Evolutionary conservation across 2,797 vertebrate species (phyloP).

Genomic region (Podarcis siculus): DNA sequence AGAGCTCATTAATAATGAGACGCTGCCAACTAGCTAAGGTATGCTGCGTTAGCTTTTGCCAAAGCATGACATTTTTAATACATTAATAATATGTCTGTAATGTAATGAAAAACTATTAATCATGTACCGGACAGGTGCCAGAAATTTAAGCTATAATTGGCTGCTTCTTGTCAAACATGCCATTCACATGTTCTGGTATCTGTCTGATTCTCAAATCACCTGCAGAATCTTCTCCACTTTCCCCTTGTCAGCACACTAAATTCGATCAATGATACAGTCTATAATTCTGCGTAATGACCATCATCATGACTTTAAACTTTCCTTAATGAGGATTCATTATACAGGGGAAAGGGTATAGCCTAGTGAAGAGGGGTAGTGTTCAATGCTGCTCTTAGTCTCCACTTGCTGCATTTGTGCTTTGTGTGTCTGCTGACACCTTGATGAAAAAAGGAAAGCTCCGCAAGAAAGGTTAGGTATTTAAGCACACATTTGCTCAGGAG

Average conservation of each 20-base stretch:
- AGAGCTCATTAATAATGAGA: slow-evolving; percentile 86
- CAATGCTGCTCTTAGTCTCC: slow-evolving; percentile 36
- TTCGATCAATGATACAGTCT: slow-evolving; percentile 74
- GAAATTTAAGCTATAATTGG: slow-evolving; percentile 89
- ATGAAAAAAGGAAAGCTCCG: background rate
- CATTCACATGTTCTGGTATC: slow-evolving; percentile 77
- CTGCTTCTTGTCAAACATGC: slow-evolving; percentile 85
- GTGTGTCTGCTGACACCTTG: background rate
- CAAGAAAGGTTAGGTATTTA: slow-evolving; percentile 19
- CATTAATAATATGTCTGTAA: slow-evolving; percentile 88
- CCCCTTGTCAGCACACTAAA: slow-evolving; percentile 73
- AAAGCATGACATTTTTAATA: slow-evolving; percentile 85
- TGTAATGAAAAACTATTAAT: slow-evolving; percentile 88
- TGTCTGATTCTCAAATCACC: slow-evolving; percentile 76
- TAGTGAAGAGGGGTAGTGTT: slow-evolving; percentile 33
- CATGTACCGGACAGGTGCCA: slow-evolving; percentile 83
- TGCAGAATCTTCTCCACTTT: slow-evolving; percentile 71
- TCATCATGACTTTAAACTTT: slow-evolving; percentile 75
- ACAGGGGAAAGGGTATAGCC: slow-evolving; percentile 41
- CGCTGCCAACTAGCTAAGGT: slow-evolving; percentile 70
- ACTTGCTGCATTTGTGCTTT: slow-evolving; percentile 6
- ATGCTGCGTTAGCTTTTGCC: slow-evolving; percentile 74
- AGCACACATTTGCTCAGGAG: background rate
- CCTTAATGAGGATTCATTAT: slow-evolving; percentile 76
- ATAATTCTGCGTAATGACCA: slow-evolving; percentile 76